These are phyloP conservation scores for Leucoraja ocellata DNA, from an alignment of 2,797 vertebrate species.

Conservation along the genomic window DNA sequence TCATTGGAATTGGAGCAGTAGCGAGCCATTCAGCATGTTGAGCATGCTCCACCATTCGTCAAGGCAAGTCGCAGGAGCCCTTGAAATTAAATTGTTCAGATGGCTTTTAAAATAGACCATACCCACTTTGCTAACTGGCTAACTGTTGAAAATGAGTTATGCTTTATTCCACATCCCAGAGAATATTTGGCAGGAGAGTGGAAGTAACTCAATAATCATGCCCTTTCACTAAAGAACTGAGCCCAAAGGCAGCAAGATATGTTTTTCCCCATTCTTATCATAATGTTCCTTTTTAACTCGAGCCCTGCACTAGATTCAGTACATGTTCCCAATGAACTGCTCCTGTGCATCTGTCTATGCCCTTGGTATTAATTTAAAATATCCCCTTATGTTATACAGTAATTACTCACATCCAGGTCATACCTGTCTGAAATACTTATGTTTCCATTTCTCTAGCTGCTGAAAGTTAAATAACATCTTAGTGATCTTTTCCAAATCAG, in stretches of 20 bases:
- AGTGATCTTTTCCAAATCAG: neutral
- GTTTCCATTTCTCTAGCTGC: neutral
- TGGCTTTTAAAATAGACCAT: neutral
- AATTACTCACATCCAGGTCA: neutral
- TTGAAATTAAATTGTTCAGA: neutral
- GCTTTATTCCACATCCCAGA: neutral
- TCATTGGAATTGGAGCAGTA: too few species aligned
- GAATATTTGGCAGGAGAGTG: neutral
- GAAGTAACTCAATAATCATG: neutral
- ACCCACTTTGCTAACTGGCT: neutral
- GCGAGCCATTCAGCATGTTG: too few species aligned
- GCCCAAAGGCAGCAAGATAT: neutral
- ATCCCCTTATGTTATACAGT: neutral
- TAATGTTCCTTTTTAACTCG: neutral
- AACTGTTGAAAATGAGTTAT: neutral
- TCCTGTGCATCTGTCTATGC: neutral
- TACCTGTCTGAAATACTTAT: neutral
- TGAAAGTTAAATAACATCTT: neutral
- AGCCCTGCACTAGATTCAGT: neutral
- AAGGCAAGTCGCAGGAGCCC: too few species aligned
- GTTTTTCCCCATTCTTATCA: neutral
- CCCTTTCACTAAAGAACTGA: neutral
- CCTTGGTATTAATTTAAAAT: neutral
- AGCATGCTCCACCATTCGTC: neutral
- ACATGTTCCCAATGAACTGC: neutral